A percentile compares a stretch with the other conserved stretches of the same genome.
Conservation (phyloP, 1,140 invertebrate genomes). For the Cherax destructor region DNA sequence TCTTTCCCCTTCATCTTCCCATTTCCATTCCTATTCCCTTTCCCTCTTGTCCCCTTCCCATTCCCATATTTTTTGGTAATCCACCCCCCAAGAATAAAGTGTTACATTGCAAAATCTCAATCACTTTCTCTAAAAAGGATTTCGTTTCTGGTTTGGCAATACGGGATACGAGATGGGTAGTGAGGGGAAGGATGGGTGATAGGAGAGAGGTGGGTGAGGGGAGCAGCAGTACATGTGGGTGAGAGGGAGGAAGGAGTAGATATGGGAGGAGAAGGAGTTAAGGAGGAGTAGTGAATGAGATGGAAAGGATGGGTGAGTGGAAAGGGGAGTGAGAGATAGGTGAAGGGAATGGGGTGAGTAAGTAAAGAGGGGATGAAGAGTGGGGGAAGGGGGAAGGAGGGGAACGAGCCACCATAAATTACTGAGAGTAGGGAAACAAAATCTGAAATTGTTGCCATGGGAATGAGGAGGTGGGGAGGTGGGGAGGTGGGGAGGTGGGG, state of each 20-base stretch:
- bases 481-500: neutral
- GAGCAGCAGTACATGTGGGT: neutral
- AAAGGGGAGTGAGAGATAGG: neutral
- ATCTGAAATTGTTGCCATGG: slow-evolving; percentile 32
- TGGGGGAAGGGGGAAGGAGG: neutral
- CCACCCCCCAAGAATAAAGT: neutral
- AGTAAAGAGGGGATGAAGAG: too few species aligned
- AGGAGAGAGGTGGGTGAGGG: neutral
- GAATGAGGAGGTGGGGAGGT: neutral
- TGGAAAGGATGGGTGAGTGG: neutral
- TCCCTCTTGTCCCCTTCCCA: neutral
- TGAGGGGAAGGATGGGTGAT: neutral
- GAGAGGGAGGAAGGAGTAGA: neutral
- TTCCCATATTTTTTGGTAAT: neutral
- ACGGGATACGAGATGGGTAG: neutral
- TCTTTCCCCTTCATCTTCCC: neutral
- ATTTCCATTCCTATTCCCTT: neutral
- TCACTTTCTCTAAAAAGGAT: neutral
- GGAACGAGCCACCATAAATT: neutral
- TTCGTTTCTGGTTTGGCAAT: slow-evolving; percentile 4
- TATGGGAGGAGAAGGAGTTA: too few species aligned
- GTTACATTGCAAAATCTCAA: neutral
- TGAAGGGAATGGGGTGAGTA: neutral
- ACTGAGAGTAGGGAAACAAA: neutral
- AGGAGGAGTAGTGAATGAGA: too few species aligned